phyloP scores from a whole-genome alignment of 2,113 vertebrate genomes.

The Psittacula cyanocephala region DNA sequence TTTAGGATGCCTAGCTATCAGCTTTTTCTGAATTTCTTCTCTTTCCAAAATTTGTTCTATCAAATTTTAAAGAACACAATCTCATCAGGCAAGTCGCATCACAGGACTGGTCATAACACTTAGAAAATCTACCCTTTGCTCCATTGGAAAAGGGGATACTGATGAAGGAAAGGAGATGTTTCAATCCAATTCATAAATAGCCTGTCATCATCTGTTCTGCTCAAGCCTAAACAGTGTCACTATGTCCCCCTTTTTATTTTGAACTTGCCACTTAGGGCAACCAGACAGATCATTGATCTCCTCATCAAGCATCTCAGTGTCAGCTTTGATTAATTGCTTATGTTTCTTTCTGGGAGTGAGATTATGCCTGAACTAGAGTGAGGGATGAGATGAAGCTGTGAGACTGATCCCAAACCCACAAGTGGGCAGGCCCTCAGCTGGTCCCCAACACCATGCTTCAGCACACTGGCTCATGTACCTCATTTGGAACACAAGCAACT shows the following conservation, averaged over 20 bases:
- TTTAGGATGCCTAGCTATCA: neutral
- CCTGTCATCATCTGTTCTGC: slow-evolving; percentile 14
- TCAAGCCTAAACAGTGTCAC: neutral
- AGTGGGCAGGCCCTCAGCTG: neutral
- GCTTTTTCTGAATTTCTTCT: neutral
- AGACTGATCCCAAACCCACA: neutral
- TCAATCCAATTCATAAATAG: slow-evolving; percentile 28
- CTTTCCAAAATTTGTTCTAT: neutral
- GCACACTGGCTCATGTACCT: neutral
- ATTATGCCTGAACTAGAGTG: neutral
- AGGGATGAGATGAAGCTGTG: neutral
- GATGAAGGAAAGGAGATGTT: neutral
- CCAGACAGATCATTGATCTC: neutral
- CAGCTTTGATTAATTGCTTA: neutral
- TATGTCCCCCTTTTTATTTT: neutral
- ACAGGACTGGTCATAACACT: neutral
- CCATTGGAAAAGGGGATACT: neutral
- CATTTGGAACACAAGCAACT: neutral
- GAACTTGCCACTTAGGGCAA: neutral
- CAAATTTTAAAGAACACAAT: neutral
- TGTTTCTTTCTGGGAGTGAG: neutral
- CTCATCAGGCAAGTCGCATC: neutral
- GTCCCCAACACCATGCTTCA: neutral
- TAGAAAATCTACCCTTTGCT: neutral
- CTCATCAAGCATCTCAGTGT: slow-evolving; percentile 4